These are phyloP conservation scores for Diplogasteroides magnus DNA, from an alignment of 1,140 invertebrate species.

Conservation along the genomic window DNA sequence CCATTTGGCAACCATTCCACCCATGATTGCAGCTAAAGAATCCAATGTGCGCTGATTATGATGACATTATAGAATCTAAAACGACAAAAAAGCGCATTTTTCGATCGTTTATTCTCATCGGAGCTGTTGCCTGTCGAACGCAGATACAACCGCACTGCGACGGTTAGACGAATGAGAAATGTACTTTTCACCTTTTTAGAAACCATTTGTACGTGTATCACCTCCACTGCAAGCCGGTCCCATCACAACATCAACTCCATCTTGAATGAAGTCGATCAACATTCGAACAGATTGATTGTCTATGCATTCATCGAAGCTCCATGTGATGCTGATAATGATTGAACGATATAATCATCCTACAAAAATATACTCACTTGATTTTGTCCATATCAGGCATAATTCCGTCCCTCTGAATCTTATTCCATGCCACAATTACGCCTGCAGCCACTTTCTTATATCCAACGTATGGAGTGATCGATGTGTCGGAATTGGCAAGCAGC, in stretches of 20 bases:
- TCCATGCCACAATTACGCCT: not conserved
- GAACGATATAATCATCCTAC: not conserved
- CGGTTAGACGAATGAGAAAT: no score
- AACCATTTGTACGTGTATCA: no score
- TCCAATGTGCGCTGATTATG: not conserved
- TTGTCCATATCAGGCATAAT: not conserved
- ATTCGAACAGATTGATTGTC: slow-evolving; percentile 9
- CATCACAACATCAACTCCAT: slow-evolving; percentile 11
- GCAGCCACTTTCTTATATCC: not conserved
- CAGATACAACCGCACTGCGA: no score
- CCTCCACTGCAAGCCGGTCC: slow-evolving; percentile 20
- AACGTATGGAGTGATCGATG: not conserved
- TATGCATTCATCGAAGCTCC: slow-evolving; percentile 12
- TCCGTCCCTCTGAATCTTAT: not conserved
- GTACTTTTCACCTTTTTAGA: no score
- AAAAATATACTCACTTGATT: not conserved
- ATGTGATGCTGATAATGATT: slow-evolving; percentile 8
- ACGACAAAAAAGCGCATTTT: not conserved
- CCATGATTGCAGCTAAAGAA: slow-evolving; percentile 20
- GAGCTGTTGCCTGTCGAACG: no score
- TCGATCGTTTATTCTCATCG: no score
- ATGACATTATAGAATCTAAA: not conserved
- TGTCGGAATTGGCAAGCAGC: not conserved
- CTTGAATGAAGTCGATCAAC: slow-evolving; percentile 11
- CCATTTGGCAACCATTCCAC: slow-evolving; percentile 25